Evolutionary conservation across 2,797 vertebrate genomes (phyloP), one percentile per base, ranked within the genome.

Genomic region (Dipus sagitta): DNA sequence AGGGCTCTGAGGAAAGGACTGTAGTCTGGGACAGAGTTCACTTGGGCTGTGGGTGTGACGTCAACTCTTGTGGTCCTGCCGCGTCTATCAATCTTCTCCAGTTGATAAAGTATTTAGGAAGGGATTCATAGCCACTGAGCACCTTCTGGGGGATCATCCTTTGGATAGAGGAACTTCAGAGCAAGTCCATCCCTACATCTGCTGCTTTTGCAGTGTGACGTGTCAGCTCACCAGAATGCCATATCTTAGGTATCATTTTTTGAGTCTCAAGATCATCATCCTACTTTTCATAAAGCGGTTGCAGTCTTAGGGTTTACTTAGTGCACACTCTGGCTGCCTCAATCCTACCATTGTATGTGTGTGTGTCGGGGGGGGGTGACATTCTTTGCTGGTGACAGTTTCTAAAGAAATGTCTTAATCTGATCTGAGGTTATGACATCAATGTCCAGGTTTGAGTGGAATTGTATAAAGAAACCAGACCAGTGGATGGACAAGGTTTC

Each of bases 381-480:
- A 76, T 86, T 86, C 18, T 21, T 15, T 64, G 26, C 4, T 77
- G 13, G n/a, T 75, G 78, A 75, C 26, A 26, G 24, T 90, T 96
- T 91, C 75, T 94, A 64, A 24, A 67, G 34, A 93, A 64, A 62
- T 92, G 72, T 30, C 71, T 34, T 62, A 60, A 91, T 52, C 76
- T 88, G 47, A 75, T 38, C 24, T 82, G 77, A 96, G 85, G 62
- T 67, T 72, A 79, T 47, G 38, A 88, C 60, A 82, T 85, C 38
- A 52, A 58, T 18, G 0, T 93, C 75, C 32, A 92, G 83, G 38
- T 92, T 90, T 94, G 62, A 68, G 72, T 70, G 68, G 28, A 87
- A 2, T 62, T 83, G 62, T 71, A 24, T 77, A 77, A 96, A 47
- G 79, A 90, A 94, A 76, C 24, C 64, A 91, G 80, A 10, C 64